Base-by-base conservation (phyloP, 2,797 vertebrate genomes). In the Tiaroga cobitis region DNA sequence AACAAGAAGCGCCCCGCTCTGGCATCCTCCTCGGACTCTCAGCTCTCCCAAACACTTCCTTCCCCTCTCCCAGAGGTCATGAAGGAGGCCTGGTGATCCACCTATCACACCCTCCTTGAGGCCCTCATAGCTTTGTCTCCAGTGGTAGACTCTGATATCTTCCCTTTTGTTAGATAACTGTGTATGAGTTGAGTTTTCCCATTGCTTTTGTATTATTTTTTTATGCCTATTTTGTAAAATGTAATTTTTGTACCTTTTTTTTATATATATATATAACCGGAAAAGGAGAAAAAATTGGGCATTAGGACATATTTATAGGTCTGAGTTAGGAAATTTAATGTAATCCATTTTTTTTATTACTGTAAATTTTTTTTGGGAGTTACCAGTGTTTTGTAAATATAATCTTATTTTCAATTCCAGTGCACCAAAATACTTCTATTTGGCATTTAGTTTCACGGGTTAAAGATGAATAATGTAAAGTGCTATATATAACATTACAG, bases 271-370 rank as follows among this genome's bases (percentile, higher is more conserved):
- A 93, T 80, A 90, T 86, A 94, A 93, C 41, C 15, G 87, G 24
- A 89, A 88, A 90, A 85, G 80, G 18, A 49, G 80, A 91, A 89
- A 90, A 90, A 88, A 80, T 85, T 16, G 93, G 94, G 93, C 95
- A 95, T 96, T 96, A 96, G 94, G 91, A 81, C 84, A 93, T 95
- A 95, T 95, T 95, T 95, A 95, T 95, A 95, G 94, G 89, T 91
- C 89, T 77, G 86, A 83, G 86, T 92, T 92, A 89, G 92, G 88
- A 85, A 84, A 86, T 85, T 85, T 78, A 51, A 76, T 86, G 88
- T 90, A 88, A 88, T 88, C 88, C n/a, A 13, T 85, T 91, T 93
- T 80, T 79, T 4, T 43, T 81, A 90, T 91, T 78, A 88, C 81
- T 88, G 89, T 86, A 86, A 86, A 83, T 77, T 83, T 86, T 61